Conservation (phyloP, 1,140 invertebrate genomes). For the Musca vetustissima region DNA sequence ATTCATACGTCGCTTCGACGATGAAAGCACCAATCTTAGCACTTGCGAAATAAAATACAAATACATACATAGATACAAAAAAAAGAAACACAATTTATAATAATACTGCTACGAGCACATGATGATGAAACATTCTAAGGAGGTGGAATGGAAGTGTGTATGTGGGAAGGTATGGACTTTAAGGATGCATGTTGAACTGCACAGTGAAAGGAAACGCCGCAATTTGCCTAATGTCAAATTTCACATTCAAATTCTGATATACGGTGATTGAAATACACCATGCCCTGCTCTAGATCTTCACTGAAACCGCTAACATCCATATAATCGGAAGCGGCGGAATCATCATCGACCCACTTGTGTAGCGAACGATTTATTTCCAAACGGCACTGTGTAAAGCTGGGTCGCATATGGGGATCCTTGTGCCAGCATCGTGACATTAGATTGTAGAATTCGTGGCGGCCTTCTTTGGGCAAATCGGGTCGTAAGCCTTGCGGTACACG, state of each 20-base stretch:
- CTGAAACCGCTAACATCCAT: slow-evolving; percentile 78
- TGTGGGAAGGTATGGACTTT: slow-evolving; percentile 24
- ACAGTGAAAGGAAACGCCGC: slow-evolving; percentile 7
- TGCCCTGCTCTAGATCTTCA: slow-evolving; percentile 61
- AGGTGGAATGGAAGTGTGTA: slow-evolving; percentile 1
- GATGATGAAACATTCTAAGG: not conserved
- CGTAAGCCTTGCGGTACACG: slow-evolving; percentile 74
- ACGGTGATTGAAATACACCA: slow-evolving; percentile 56
- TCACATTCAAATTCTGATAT: slow-evolving; percentile 66
- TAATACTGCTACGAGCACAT: slow-evolving; percentile 31
- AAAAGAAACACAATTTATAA: slow-evolving; percentile 9
- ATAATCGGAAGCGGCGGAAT: slow-evolving; percentile 70
- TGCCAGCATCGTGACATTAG: slow-evolving; percentile 77
- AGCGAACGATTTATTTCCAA: slow-evolving; percentile 63
- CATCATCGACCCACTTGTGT: slow-evolving; percentile 62
- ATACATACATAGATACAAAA: no score
- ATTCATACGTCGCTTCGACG: no score
- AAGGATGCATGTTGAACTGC: slow-evolving; percentile 31
- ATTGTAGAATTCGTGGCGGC: slow-evolving; percentile 72
- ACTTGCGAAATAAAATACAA: no score
- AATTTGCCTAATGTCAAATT: slow-evolving; percentile 56
- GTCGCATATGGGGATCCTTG: slow-evolving; percentile 71
- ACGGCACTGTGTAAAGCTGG: slow-evolving; percentile 70
- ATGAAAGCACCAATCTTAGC: no score
- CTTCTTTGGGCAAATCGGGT: slow-evolving; percentile 74